Conservation (phyloP, 2,113 vertebrate species). For the Corythornis cristatus region DNA sequence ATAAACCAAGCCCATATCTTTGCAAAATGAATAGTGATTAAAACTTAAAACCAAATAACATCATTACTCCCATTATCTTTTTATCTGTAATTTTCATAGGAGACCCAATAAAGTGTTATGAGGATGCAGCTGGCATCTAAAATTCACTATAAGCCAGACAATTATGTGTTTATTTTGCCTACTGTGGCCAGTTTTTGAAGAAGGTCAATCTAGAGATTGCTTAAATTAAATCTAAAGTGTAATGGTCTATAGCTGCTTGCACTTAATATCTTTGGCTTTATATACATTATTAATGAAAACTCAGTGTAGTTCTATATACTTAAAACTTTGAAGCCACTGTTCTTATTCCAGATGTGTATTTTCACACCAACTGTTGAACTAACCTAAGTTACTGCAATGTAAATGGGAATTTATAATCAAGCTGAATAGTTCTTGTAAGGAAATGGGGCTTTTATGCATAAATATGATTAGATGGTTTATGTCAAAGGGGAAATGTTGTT, state of each 20-base stretch:
- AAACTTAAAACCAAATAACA: conserved; percentile 46
- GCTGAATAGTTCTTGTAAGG: not conserved
- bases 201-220: conserved; percentile 47
- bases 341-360: not conserved
- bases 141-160: not conserved
- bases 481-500: not conserved
- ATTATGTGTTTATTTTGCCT: not conserved
- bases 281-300: conserved; percentile 16
- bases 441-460: not conserved
- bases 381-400: not conserved
- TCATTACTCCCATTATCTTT: conserved; percentile 34
- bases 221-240: conserved; percentile 26
- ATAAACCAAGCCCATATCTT: conserved; percentile 41
- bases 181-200: not conserved
- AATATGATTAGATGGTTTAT: not conserved
- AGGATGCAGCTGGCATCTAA: conserved; percentile 36
- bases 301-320: not conserved
- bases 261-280: not conserved
- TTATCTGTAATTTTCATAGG: conserved; percentile 45
- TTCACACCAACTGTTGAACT: not conserved
- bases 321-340: not conserved
- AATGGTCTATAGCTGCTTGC: conserved; percentile 9
- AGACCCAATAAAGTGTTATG: conserved; percentile 49
- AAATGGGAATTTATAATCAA: not conserved
- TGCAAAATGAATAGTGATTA: conserved; percentile 59